phyloP scores from a whole-genome alignment of 2,113 vertebrate genomes.

The Heterochromis multidens region DNA sequence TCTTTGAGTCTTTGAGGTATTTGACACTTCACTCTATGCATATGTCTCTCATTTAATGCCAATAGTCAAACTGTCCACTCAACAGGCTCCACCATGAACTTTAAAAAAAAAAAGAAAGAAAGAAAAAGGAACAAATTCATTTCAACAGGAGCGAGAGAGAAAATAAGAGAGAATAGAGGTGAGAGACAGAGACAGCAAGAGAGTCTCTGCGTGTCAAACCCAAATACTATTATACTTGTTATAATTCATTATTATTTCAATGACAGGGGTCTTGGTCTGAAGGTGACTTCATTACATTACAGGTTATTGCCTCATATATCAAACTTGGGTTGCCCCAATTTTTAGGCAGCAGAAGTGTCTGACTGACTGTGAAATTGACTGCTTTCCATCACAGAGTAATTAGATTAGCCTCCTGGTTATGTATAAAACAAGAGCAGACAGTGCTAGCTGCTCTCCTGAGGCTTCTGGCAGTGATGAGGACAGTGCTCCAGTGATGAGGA shows the following conservation, averaged over 20 bases:
- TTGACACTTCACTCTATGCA: constrained; percentile 30
- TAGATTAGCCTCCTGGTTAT: constrained; percentile 79
- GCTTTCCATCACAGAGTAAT: constrained; percentile 82
- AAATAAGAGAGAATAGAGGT: background rate
- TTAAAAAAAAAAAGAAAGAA: background rate
- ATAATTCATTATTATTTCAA: constrained; percentile 75
- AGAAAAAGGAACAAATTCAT: constrained; percentile 12
- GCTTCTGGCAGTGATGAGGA: background rate
- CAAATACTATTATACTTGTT: constrained; percentile 76
- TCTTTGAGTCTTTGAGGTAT: background rate
- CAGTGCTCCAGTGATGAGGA: background rate
- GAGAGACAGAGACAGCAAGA: background rate
- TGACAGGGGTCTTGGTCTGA: constrained; percentile 78
- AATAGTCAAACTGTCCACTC: constrained; percentile 36
- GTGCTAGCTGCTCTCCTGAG: constrained; percentile 22
- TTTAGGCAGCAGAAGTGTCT: constrained; percentile 62
- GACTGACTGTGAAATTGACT: constrained; percentile 78
- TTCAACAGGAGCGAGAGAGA: constrained; percentile 33
- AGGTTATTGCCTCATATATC: constrained; percentile 84
- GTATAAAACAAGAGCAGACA: constrained; percentile 68
- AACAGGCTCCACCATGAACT: constrained; percentile 41
- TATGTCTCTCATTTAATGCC: constrained; percentile 34
- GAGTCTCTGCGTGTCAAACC: constrained; percentile 64
- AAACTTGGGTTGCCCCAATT: constrained; percentile 65
- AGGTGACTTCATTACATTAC: constrained; percentile 86